Percentiles rank a stretch among this genome's conserved stretches.
Conservation (phyloP, 1,140 invertebrate genomes). For the Hestina assimilis region DNA sequence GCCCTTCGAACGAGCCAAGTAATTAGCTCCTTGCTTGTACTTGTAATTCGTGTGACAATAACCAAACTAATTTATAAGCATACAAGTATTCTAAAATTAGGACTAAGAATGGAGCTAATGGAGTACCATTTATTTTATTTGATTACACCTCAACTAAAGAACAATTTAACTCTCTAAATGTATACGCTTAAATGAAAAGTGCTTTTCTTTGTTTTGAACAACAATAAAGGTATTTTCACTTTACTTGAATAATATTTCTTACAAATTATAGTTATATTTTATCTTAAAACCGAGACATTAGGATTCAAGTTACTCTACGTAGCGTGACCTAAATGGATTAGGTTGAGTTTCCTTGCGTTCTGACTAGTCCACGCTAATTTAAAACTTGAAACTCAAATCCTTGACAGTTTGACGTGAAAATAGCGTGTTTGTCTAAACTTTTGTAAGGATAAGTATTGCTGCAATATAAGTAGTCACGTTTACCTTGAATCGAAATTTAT, state of each 20-base stretch:
- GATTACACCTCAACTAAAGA: no score
- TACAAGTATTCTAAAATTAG: slow-evolving; percentile 5
- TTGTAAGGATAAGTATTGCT: slow-evolving; percentile 29
- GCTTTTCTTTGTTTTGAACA: no score
- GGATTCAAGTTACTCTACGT: slow-evolving; percentile 28
- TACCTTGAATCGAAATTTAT: no score
- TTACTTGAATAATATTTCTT: no score
- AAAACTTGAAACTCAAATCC: slow-evolving; percentile 55
- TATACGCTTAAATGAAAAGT: no score
- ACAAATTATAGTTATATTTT: no score
- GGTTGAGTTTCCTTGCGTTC: slow-evolving; percentile 44
- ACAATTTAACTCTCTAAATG: no score
- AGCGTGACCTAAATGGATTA: slow-evolving; percentile 51
- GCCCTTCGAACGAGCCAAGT: slow-evolving; percentile 47
- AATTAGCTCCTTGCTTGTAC: slow-evolving; percentile 55
- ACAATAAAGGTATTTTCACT: no score
- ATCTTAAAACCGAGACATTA: slow-evolving; percentile 28
- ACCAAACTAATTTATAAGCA: slow-evolving; percentile 20
- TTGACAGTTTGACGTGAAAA: slow-evolving; percentile 57
- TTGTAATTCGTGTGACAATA: slow-evolving; percentile 41
- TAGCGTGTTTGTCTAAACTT: slow-evolving; percentile 54
- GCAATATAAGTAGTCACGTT: no score
- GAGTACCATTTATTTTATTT: no score
- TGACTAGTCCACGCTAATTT: slow-evolving; percentile 56
- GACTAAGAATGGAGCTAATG: no score